These are phyloP conservation scores for Cephus sareptanus DNA, from an alignment of 2,888 invertebrate genomes.

Conservation along the genomic window DNA sequence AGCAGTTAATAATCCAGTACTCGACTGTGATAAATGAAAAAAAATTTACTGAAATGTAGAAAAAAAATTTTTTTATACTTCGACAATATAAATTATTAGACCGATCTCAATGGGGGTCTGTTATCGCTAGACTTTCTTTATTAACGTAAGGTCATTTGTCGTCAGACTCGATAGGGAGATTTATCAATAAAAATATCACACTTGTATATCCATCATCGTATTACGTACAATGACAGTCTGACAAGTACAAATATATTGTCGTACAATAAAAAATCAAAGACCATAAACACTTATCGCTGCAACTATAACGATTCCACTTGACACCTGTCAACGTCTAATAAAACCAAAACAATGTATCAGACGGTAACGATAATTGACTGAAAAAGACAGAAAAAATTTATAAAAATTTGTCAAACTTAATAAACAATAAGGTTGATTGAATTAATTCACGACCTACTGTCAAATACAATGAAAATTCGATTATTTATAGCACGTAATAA, in stretches of 20 bases:
- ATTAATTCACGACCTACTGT: background rate
- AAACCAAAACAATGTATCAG: too few species aligned
- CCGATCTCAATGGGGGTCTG: background rate
- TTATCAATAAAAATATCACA: background rate
- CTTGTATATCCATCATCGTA: background rate
- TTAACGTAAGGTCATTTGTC: background rate
- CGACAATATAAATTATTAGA: background rate
- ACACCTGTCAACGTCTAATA: too few species aligned
- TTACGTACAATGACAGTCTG: too few species aligned
- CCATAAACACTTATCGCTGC: too few species aligned
- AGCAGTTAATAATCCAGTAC: background rate
- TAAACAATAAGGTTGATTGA: background rate
- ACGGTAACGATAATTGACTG: too few species aligned
- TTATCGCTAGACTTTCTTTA: background rate
- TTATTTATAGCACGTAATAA: background rate
- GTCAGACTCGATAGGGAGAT: background rate
- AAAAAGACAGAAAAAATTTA: background rate
- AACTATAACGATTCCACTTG: too few species aligned
- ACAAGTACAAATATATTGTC: background rate
- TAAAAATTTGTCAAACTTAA: background rate
- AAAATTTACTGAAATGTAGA: background rate
- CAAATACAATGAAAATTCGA: background rate
- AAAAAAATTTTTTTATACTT: background rate
- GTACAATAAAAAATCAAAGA: too few species aligned
- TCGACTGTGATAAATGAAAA: background rate